These are phyloP conservation scores for Geodia barretti DNA, from an alignment of 37 sponge, comb jelly and placozoan genomes.

Conservation along the genomic window DNA sequence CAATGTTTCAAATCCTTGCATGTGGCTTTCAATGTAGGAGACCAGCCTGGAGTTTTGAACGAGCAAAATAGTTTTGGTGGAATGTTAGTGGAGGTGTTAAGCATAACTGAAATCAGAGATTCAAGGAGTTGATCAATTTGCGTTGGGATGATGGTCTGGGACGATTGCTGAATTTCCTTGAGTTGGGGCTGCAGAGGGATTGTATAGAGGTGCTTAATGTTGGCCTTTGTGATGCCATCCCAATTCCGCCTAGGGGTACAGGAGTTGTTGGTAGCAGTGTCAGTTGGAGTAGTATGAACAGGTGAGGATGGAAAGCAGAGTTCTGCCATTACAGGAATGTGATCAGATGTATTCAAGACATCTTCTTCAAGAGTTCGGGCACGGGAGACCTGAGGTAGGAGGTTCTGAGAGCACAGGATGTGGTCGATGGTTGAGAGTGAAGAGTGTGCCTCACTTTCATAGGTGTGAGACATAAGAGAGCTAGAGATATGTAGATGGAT, in stretches of 20 bases:
- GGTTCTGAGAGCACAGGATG: no score
- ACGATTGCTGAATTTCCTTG: not conserved
- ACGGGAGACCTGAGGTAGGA: not conserved
- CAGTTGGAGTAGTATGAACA: not conserved
- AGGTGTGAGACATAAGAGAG: no score
- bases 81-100: not conserved
- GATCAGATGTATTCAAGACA: not conserved
- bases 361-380: not conserved
- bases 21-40: not conserved
- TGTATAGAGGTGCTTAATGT: not conserved
- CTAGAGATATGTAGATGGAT: no score
- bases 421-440: no score
- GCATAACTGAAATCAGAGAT: not conserved
- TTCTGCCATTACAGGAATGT: not conserved
- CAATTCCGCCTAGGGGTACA: not conserved
- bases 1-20: not conserved
- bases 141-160: not conserved
- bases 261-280: not conserved
- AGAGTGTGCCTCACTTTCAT: no score
- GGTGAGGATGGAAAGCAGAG: not conserved
- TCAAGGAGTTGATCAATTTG: not conserved
- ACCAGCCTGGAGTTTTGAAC: not conserved
- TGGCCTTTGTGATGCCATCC: not conserved
- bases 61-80: not conserved
- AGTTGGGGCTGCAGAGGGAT: not conserved